A percentile compares a stretch with the other conserved stretches of the same genome.
Conservation (phyloP, 1,140 invertebrate species). For the Brachionus sp. region DNA sequence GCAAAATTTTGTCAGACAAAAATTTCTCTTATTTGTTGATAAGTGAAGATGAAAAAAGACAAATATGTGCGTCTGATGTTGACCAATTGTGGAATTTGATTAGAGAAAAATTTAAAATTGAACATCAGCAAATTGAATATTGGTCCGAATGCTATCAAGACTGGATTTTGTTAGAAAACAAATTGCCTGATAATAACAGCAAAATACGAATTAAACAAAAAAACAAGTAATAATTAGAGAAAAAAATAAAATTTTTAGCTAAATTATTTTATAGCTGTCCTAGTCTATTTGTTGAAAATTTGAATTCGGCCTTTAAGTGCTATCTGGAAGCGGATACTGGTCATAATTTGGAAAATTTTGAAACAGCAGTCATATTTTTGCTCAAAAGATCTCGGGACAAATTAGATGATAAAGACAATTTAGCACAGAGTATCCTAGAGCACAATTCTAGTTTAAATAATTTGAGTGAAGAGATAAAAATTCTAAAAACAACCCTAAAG, state of each 20-base stretch:
- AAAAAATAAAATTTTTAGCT: background rate
- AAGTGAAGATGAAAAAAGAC: background rate
- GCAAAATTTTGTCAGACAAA: background rate
- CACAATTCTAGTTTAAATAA: background rate
- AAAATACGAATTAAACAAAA: background rate
- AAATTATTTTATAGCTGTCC: background rate
- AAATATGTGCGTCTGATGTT: background rate
- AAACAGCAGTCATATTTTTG: constrained; percentile 15
- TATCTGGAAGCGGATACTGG: background rate
- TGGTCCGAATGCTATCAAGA: constrained; percentile 12
- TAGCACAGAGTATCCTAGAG: background rate
- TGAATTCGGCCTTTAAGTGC: background rate
- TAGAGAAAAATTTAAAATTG: background rate
- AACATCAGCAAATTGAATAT: background rate
- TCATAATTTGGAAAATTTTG: constrained; percentile 22
- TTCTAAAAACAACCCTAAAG: background rate
- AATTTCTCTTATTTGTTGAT: background rate
- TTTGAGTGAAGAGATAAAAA: constrained; percentile 17
- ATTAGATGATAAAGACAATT: background rate
- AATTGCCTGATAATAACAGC: background rate
- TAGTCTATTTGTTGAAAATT: background rate
- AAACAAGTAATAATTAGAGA: background rate
- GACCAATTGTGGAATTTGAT: background rate
- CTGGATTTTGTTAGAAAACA: background rate
- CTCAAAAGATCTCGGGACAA: background rate